Percentiles rank a stretch among this genome's conserved stretches.
Evolutionary conservation across 2,113 vertebrate genomes (phyloP).

Genomic region (Ctenomys sociabilis): DNA sequence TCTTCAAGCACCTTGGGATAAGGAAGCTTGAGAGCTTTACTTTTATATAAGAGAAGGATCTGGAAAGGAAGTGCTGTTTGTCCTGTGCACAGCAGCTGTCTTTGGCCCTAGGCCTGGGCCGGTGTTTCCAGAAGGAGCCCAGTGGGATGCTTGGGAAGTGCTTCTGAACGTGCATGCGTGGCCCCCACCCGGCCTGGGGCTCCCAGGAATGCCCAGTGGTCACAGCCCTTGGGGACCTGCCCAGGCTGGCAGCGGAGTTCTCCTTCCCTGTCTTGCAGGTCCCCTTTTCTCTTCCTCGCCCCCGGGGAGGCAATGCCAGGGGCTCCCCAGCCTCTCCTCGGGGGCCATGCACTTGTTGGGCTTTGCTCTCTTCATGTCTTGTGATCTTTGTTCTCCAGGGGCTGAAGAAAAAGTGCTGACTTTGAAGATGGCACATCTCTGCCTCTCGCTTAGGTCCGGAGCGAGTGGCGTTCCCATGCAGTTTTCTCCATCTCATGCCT

Average conservation of each 20-base stretch:
- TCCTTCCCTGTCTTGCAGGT: not conserved
- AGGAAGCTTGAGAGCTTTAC: not conserved
- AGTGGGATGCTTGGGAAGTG: not conserved
- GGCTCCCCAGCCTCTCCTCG: not conserved
- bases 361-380: not conserved
- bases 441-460: not conserved
- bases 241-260: fast-evolving
- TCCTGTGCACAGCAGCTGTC: fast-evolving
- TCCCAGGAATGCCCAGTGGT: fast-evolving
- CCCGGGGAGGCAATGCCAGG: fast-evolving
- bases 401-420: not conserved
- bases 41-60: not conserved
- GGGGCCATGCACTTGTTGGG: not conserved
- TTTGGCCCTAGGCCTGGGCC: not conserved
- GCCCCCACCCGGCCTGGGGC: fast-evolving
- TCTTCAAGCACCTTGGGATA: not conserved
- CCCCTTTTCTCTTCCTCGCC: too few species aligned
- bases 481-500: not conserved
- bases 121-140: not conserved
- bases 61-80: not conserved
- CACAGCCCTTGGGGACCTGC: too few species aligned
- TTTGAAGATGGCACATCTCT: not conserved
- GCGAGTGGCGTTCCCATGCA: not conserved
- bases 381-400: not conserved
- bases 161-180: fast-evolving